A percentile compares a stretch with the other conserved stretches of the same genome.
Evolutionary conservation across 2,113 vertebrate species (phyloP).

Genomic region (Brachirus orientalis): DNA sequence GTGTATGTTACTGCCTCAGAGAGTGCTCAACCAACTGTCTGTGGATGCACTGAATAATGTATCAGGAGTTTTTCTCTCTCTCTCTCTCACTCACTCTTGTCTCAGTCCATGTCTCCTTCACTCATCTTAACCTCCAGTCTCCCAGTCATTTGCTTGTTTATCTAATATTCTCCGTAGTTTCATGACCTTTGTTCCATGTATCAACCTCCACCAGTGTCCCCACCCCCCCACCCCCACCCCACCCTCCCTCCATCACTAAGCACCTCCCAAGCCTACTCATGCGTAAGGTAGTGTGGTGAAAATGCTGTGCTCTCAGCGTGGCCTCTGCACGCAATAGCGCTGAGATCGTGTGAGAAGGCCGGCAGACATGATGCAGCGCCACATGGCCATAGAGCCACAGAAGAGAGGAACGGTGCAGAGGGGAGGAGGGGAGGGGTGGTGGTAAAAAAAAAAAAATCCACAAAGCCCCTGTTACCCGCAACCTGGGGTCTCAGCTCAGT

Average conservation of each 20-base stretch:
- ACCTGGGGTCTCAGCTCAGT: slow-evolving; percentile 61
- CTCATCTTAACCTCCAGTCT: slow-evolving; percentile 29
- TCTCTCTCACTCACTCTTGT: slow-evolving; percentile 14
- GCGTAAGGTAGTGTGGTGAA: slow-evolving; percentile 72
- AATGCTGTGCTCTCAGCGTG: slow-evolving; percentile 65
- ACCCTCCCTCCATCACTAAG: slow-evolving; percentile 39
- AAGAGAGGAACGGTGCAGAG: slow-evolving; percentile 28
- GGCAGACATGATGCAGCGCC: slow-evolving; percentile 59
- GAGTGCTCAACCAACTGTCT: slow-evolving; percentile 43
- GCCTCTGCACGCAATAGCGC: slow-evolving; percentile 77
- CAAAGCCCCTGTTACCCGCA: slow-evolving; percentile 20
- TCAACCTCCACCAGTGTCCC: slow-evolving; percentile 46
- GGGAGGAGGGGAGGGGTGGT: slow-evolving; percentile 40
- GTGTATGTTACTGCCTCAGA: slow-evolving; percentile 40
- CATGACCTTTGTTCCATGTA: slow-evolving; percentile 56
- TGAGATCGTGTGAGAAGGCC: slow-evolving; percentile 67
- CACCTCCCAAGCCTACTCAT: slow-evolving; percentile 74
- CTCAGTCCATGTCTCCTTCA: slow-evolving; percentile 16
- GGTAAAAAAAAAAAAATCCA: slow-evolving; percentile 20
- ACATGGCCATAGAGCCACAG: slow-evolving; percentile 49
- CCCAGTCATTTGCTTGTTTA: slow-evolving; percentile 42
- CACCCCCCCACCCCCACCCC: slow-evolving; percentile 8
- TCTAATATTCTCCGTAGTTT: slow-evolving; percentile 47
- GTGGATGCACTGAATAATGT: slow-evolving; percentile 70
- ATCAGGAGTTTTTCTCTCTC: slow-evolving; percentile 50